Base-by-base conservation (phyloP, 1,140 invertebrate species). In the Drosophila orena region DNA sequence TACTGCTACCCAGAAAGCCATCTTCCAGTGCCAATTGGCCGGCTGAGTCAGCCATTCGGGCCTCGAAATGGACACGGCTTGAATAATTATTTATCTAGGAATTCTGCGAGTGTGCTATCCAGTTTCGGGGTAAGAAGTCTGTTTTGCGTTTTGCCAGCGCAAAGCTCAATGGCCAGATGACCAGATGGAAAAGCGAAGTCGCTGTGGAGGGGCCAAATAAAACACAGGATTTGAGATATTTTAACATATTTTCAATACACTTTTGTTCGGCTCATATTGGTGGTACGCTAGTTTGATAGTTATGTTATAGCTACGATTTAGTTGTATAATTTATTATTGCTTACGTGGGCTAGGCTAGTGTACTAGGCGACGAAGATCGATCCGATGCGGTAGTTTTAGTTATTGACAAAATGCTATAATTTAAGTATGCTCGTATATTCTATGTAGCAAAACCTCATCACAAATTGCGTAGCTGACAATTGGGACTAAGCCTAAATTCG, bases 191-290 rank as follows among this genome's bases (percentile, higher is more conserved):
- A 64, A 40, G 59, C 52, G 24, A 56, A 24, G 20, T 34, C 11
- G 30, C 6, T 7, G 8, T 34, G n/a, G 17, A 20, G 12, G 6
- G 12, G 0, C 4, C 8, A 72, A 86, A 79, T 77, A 69, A 88
- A 89, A 89, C 66, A 70, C 65, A 44, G 56, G 49, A 49, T 73
- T 76, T 76, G 49, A 77, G 72, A 86, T 86, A 88, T 83, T 89
- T 88, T 89, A 88, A 88, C 83, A 88, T 88, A 83, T 79, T 86
- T 81, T 71, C 74, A 86, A 88, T 86, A 88, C 78, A 88, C 58
- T 60, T 77, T 55, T 64, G 75, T 74, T 68, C 66, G 62, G 53
- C 46, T 73, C 68, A 73, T 77, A 78, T 70, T 53, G 53, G 68
- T 50, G 59, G 49, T 74, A 81, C 24, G 61, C 79, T 81, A 88